phyloP scores from a whole-genome alignment of 2,888 invertebrate species.

The Resseliella maxima region DNA sequence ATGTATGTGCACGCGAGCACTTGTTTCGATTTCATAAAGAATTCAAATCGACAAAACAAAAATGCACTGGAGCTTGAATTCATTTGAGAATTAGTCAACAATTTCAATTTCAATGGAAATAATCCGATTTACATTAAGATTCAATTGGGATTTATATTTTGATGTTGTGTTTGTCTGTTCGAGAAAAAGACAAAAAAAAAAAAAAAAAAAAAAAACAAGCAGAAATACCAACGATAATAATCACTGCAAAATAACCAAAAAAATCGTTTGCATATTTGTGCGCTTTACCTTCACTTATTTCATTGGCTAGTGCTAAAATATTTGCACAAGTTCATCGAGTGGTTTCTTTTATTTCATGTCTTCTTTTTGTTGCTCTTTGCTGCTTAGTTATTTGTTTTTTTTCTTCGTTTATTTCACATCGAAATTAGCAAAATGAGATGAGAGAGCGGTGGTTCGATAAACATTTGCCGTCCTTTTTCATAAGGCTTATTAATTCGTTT shows the following conservation, averaged over 20 bases:
- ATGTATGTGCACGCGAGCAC: background rate
- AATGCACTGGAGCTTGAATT: background rate
- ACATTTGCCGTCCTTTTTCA: no score
- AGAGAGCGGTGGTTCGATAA: no score
- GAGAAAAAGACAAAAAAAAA: background rate
- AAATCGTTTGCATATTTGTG: conserved; percentile 31
- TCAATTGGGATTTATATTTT: background rate
- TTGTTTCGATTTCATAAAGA: background rate
- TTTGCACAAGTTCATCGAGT: background rate
- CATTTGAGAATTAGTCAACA: background rate
- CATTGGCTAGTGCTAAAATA: background rate
- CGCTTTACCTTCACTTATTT: conserved; percentile 7
- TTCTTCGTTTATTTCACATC: no score
- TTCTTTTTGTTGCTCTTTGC: no score
- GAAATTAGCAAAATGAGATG: no score
- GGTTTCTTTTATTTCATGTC: background rate
- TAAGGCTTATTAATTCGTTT: no score
- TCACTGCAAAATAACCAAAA: background rate
- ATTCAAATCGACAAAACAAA: background rate
- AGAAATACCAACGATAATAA: conserved; percentile 1
- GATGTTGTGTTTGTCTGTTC: background rate
- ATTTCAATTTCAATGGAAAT: conserved; percentile 11
- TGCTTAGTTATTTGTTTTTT: no score
- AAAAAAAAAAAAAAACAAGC: no score
- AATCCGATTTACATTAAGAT: background rate